These are phyloP conservation scores for Motacilla tschutschensis DNA, from an alignment of 2,113 vertebrate species.

Conservation along the genomic window DNA sequence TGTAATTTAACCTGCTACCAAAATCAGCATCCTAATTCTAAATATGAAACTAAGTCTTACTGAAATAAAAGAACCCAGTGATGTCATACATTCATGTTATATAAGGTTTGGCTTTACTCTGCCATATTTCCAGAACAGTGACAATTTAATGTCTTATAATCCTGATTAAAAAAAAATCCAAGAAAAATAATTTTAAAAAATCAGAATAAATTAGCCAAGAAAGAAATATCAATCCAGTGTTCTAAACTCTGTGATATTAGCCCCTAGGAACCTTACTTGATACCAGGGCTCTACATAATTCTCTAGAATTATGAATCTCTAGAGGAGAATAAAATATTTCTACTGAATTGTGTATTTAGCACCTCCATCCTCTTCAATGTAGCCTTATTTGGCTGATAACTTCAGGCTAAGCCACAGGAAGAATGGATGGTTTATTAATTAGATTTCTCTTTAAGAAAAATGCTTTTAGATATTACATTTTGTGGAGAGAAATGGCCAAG, in stretches of 20 bases:
- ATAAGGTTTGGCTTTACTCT: neutral
- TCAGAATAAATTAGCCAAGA: neutral
- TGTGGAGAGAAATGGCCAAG: neutral
- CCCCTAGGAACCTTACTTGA: neutral
- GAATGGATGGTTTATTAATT: neutral
- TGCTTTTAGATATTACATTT: neutral
- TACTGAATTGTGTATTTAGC: neutral
- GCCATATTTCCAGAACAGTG: neutral
- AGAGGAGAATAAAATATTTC: slow-evolving; percentile 30
- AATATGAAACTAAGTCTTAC: neutral
- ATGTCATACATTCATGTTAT: neutral
- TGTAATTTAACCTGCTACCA: neutral
- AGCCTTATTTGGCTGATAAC: neutral
- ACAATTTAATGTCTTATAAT: neutral
- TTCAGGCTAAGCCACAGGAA: neutral
- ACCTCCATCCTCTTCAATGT: neutral
- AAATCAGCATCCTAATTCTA: neutral
- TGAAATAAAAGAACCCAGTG: neutral
- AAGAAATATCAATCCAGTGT: neutral
- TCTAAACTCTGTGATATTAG: neutral
- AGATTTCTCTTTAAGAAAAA: neutral
- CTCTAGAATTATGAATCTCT: neutral
- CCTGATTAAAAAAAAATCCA: neutral
- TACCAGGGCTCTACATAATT: neutral
- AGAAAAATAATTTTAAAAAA: neutral